These are phyloP conservation scores for Orchesella cincta DNA, from an alignment of 1,140 invertebrate species.

Conservation along the genomic window DNA sequence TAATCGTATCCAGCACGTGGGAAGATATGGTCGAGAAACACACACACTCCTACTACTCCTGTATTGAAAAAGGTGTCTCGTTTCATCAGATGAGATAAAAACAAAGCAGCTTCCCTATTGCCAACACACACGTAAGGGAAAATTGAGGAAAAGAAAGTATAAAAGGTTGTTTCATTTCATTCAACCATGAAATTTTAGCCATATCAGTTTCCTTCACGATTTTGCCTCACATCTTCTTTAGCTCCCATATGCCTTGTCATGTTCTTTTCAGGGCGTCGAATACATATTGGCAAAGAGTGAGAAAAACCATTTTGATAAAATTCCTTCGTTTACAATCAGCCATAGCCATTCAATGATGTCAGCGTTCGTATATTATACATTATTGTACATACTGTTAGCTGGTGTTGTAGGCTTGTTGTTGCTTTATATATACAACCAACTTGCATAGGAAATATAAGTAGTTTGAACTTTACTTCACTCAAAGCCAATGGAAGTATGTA, in stretches of 20 bases:
- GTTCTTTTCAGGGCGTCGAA: not conserved
- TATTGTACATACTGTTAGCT: too few relatives aligned
- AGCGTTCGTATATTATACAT: not conserved
- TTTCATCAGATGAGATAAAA: constrained; percentile 3
- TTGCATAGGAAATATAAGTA: too few relatives aligned
- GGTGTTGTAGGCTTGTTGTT: too few relatives aligned
- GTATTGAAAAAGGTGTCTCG: not conserved
- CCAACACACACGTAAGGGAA: not conserved
- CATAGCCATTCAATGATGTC: constrained; percentile 24
- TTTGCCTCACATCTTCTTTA: not conserved
- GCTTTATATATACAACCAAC: too few relatives aligned
- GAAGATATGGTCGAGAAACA: too few relatives aligned
- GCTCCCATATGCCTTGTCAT: not conserved
- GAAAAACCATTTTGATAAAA: constrained; percentile 22
- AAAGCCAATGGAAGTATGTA: too few relatives aligned
- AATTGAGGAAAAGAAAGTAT: not conserved
- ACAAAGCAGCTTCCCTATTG: not conserved
- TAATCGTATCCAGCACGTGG: too few relatives aligned
- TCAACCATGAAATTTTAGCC: constrained; percentile 26
- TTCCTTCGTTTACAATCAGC: constrained; percentile 18
- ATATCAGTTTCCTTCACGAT: constrained; percentile 17
- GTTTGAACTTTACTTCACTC: too few relatives aligned
- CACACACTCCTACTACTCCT: too few relatives aligned
- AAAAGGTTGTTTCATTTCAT: constrained; percentile 13
- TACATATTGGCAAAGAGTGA: not conserved